Evolutionary conservation across 2,888 invertebrate genomes (phyloP).

Genomic region (Cantharis nigra): DNA sequence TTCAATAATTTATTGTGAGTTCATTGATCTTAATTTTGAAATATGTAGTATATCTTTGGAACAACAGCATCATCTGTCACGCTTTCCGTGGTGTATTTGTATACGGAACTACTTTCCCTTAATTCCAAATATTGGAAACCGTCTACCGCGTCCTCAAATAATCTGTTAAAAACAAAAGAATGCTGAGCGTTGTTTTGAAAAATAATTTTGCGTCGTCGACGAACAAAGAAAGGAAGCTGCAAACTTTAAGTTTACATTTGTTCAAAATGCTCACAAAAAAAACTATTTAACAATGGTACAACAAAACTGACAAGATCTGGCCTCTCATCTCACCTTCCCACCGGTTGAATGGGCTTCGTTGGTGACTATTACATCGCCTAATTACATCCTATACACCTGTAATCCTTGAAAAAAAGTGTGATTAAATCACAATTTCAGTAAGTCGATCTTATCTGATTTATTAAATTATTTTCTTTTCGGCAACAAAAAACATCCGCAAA

Average conservation of each 20-base stretch:
- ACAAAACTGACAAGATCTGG: conserved; percentile 32
- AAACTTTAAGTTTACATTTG: conserved; percentile 1
- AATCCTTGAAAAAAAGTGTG: conserved; percentile 26
- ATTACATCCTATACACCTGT: conserved; percentile 30
- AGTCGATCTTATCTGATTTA: neutral
- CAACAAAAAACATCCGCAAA: neutral
- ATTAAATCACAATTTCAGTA: neutral
- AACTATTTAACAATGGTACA: conserved; percentile 27
- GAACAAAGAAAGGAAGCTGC: conserved; percentile 15
- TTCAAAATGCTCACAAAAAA: conserved; percentile 7
- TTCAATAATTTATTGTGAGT: neutral
- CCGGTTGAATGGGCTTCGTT: conserved; percentile 32
- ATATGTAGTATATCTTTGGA: neutral
- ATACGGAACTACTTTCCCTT: neutral
- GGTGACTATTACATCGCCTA: conserved; percentile 31
- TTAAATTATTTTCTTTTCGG: neutral
- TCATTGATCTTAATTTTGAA: neutral
- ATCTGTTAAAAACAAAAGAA: neutral
- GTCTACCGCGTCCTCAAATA: neutral
- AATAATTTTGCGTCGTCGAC: neutral
- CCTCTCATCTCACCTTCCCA: conserved; percentile 35
- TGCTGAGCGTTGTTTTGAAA: neutral
- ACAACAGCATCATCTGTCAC: neutral
- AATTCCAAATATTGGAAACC: neutral
- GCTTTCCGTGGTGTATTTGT: neutral